phyloP scores from a whole-genome alignment of 2,797 vertebrate genomes.

The Cirrhinus molitorella region DNA sequence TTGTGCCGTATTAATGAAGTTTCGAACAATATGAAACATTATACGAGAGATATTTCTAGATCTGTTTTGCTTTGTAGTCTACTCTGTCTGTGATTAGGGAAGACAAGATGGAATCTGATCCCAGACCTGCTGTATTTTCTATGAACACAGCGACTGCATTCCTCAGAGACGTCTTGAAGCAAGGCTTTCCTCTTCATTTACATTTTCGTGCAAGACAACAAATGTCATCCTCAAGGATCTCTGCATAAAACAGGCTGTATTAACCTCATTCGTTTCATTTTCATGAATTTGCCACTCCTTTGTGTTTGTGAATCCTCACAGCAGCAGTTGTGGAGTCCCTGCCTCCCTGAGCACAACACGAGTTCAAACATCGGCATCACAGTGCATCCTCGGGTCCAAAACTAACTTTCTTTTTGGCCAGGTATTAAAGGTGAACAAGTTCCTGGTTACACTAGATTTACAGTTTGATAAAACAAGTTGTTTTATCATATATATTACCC shows the following conservation, averaged over 20 bases:
- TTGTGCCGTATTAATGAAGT: neutral
- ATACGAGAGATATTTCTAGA: slow-evolving; percentile 8
- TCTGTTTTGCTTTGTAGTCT: slow-evolving; percentile 31
- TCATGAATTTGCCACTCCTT: slow-evolving; percentile 43
- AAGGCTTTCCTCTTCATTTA: slow-evolving; percentile 47
- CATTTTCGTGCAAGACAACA: slow-evolving; percentile 56
- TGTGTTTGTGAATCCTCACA: slow-evolving; percentile 46
- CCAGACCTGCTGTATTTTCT: slow-evolving; percentile 28
- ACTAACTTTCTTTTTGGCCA: neutral
- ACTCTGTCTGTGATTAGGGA: slow-evolving; percentile 32
- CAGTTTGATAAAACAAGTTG: neutral
- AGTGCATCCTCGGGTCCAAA: slow-evolving; percentile 25
- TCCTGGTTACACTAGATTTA: neutral
- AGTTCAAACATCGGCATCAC: slow-evolving; percentile 31
- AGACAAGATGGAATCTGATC: slow-evolving; percentile 30
- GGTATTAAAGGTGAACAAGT: slow-evolving; percentile 30
- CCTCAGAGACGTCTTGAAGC: slow-evolving; percentile 31
- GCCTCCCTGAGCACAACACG: neutral
- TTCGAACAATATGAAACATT: neutral
- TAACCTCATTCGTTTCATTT: slow-evolving; percentile 58
- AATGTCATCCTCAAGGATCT: slow-evolving; percentile 61
- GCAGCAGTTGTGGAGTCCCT: slow-evolving; percentile 47
- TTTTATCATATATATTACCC: neutral
- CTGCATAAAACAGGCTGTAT: slow-evolving; percentile 57
- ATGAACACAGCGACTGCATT: slow-evolving; percentile 24